These are phyloP conservation scores for Lasiurus cinereus DNA, from an alignment of 2,113 vertebrate genomes.

Conservation along the genomic window DNA sequence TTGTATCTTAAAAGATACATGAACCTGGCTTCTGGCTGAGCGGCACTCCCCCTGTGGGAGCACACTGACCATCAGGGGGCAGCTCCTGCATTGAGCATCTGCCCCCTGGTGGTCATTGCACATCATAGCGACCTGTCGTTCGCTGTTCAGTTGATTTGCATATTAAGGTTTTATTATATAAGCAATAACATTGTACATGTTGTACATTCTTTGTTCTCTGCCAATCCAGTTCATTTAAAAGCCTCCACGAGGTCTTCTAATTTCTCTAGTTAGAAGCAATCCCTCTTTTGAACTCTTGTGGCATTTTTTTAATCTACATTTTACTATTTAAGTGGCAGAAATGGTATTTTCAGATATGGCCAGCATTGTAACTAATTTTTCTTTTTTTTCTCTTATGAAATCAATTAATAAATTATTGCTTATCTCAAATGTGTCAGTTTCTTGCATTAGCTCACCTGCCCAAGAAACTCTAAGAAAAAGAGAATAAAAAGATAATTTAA, in stretches of 20 bases:
- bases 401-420: slow-evolving; percentile 4
- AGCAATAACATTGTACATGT: not conserved
- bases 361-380: not conserved
- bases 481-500: not conserved
- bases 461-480: slow-evolving; percentile 13
- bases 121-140: too few species aligned
- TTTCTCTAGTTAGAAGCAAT: slow-evolving; percentile 12
- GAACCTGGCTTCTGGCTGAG: too few species aligned
- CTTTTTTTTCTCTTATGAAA: not conserved
- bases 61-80: too few species aligned
- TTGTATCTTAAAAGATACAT: not conserved
- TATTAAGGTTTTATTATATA: too few species aligned
- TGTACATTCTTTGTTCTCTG: not conserved
- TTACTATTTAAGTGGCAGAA: slow-evolving; percentile 1
- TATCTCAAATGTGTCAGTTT: slow-evolving; percentile 2
- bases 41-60: too few species aligned
- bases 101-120: too few species aligned
- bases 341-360: not conserved
- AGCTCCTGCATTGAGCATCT: too few species aligned
- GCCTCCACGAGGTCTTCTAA: not conserved
- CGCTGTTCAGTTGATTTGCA: too few species aligned
- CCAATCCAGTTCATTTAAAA: slow-evolving; percentile 11
- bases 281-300: slow-evolving; percentile 30
- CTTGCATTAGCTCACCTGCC: not conserved
- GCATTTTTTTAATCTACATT: not conserved